phyloP scores from a whole-genome alignment of 2,113 vertebrate species.

The Poeciliopsis prolifica region DNA sequence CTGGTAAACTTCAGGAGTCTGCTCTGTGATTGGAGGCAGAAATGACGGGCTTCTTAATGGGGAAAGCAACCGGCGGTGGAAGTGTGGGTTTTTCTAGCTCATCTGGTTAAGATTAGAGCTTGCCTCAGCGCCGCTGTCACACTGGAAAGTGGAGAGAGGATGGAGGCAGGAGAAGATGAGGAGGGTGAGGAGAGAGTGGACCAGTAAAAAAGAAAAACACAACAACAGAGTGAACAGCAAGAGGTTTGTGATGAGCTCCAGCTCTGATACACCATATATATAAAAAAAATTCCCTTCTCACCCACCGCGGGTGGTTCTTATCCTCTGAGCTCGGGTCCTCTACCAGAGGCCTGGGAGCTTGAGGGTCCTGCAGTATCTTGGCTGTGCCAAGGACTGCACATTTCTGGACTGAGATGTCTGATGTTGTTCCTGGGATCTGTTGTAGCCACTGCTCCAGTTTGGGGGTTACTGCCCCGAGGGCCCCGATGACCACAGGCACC shows the following conservation, averaged over 20 bases:
- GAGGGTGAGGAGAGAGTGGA: not conserved
- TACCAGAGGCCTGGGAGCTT: no score
- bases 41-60: conserved; percentile 70
- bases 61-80: conserved; percentile 53
- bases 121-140: conserved; percentile 63
- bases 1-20: conserved; percentile 69
- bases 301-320: no score
- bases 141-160: conserved; percentile 57
- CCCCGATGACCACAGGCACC: no score
- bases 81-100: conserved; percentile 73
- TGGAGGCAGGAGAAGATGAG: conserved; percentile 57
- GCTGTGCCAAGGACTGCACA: no score
- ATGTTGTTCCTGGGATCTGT: no score
- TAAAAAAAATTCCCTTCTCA: no score
- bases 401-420: no score
- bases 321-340: no score
- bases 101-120: conserved; percentile 78
- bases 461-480: no score
- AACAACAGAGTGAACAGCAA: conserved; percentile 36
- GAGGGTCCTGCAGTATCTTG: no score
- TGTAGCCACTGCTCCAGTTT: no score
- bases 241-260: conserved; percentile 61
- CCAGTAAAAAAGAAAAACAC: not conserved
- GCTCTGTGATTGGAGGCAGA: conserved; percentile 60
- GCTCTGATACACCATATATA: conserved; percentile 32